Base-by-base conservation (phyloP, 2,888 invertebrate species). In the Dryomyza anilis region DNA sequence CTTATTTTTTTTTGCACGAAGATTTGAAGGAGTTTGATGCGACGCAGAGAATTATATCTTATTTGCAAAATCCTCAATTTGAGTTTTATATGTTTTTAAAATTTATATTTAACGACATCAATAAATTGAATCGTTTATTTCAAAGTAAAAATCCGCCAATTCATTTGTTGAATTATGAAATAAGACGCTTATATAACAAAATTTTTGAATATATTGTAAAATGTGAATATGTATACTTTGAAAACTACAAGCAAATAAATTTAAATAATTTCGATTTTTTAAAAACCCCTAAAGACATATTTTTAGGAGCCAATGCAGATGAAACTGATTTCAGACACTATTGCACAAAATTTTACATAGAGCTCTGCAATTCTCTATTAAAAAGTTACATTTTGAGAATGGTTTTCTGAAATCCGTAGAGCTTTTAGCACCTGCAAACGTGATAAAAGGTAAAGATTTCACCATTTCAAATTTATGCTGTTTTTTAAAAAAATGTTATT, bases 71-170 rank as follows among this genome's bases (percentile, higher is more conserved):
- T 46, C 46, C 46, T 19, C 46, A 63, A 63, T 67, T 63, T 45
- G 52, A 63, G 43, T 27, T 63, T n/a, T 65, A 57, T 53, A 29
- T 50, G n/a, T 65, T 65, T 56, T 19, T 63, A 19, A 65, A 63
- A 43, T 67, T 65, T 43, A 53, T 56, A 21, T 60, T 64, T 29
- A 60, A 25, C 8, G 53, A 63, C 14, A 29, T 64, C 19, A 64
- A 60, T 53, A 58, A 50, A 23, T 50, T 67, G 12, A 59, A 63
- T 23, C 61, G 52, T 27, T 19, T 52, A 36, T 61, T 61, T 53
- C 43, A 61, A 53, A 39, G 56, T 36, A 16, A 56, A 56, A 39
- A 4, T 21, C 36, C 56, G 21, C 56, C 33, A 56, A 45, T 58
- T 21, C 45, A 58, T 58, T 58, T 58, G 19, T 29, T 58, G 16